Evolutionary conservation across 1,140 invertebrate species (phyloP), one percentile per base, ranked within the genome.

Genomic region (Drosophila busckii): DNA sequence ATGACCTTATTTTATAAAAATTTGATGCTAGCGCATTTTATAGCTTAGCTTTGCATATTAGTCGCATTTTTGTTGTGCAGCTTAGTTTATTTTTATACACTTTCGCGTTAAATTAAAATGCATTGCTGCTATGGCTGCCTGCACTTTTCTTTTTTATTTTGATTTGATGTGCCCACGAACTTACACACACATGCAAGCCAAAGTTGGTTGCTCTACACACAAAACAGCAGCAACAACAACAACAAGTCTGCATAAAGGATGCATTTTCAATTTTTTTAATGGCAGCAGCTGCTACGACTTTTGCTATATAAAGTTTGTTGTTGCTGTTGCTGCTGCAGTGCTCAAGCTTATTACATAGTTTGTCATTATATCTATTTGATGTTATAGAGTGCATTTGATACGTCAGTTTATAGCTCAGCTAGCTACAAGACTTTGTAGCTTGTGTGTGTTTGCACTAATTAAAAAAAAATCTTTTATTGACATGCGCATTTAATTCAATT

Each of bases 191-290:
- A 17, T 15, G 20, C 25, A 37, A 5, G 8, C 12, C n/a, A n/a
- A 25, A 42, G 16, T 37, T 25, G 9, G 3, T 31, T 46, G 19
- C 5, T 6, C n/a, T 3, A 9, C 0, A 16, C 40, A 40, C 26
- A 37, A n/a, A 10, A 32, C 10, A 55, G 31, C 28, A 35, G 31
- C 31, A 28, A n/a, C 31, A 54, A 60, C 15, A 45, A 38, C 28
- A 37, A 28, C 29, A 60, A 34, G 13, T 17, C 55, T 54, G 49
- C 52, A 55, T 46, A 55, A 48, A 38, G 54, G 34, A 37, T 53
- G 50, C 41, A 58, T 60, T 80, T 78, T 69, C 73, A 78, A 78
- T 78, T 82, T 82, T 66, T 64, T 54, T 78, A 78, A 78, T 78
- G 73, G 53, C 20, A 52, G 40, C 34, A 28, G 40, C 59, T 56